Evolutionary conservation across 2,797 vertebrate genomes (phyloP).

Genomic region (Poeciliopsis infans): DNA sequence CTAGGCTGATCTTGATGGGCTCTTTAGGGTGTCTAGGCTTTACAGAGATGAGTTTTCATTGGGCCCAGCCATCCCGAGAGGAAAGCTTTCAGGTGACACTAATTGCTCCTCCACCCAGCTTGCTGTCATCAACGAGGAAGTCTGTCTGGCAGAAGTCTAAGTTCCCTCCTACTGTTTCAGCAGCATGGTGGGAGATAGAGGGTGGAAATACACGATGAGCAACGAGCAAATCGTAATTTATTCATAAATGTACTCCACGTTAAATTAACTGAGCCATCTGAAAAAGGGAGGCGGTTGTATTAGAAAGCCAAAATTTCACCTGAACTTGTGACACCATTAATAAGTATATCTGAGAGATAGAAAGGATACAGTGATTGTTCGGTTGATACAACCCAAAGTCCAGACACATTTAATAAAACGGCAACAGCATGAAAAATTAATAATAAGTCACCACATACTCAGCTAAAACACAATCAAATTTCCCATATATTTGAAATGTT

Average conservation of each 20-base stretch:
- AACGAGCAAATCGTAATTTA: conserved; percentile 76
- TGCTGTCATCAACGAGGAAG: conserved; percentile 73
- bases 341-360: neutral
- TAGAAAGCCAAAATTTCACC: conserved; percentile 39
- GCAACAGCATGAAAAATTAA: neutral
- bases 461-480: neutral
- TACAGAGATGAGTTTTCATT: conserved; percentile 78
- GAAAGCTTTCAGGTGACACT: conserved; percentile 83
- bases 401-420: neutral
- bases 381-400: neutral
- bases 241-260: conserved; percentile 64
- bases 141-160: conserved; percentile 55
- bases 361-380: neutral
- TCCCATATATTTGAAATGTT: neutral
- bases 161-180: conserved; percentile 59
- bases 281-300: conserved; percentile 46
- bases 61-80: conserved; percentile 63
- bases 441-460: neutral
- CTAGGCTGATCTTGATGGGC: conserved; percentile 79
- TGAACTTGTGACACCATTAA: conserved; percentile 17
- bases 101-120: conserved; percentile 79
- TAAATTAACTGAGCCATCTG: conserved; percentile 57
- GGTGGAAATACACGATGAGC: conserved; percentile 46
- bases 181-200: conserved; percentile 54
- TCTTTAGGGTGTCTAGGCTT: conserved; percentile 75